Evolutionary conservation across 2,797 vertebrate genomes (phyloP), one percentile per base, ranked within the genome.

Genomic region (Pipistrellus pygmaeus): DNA sequence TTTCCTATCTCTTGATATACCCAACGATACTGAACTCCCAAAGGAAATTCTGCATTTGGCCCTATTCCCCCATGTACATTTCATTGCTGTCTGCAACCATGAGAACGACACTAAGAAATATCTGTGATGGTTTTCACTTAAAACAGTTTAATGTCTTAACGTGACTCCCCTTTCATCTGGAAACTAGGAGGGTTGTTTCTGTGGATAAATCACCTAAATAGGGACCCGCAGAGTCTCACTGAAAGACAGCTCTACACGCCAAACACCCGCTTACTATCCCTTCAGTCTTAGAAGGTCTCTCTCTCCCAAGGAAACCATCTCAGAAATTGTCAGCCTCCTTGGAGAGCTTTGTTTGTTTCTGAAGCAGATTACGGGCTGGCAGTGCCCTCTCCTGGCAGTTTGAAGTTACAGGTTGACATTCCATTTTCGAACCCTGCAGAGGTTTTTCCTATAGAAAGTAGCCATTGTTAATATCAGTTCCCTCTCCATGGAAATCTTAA

Each of bases 321-420:
- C 83, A 92, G 23, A 78, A 83, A 66, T 12, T 9, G 48, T 15
- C 88, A 57, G 27, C 86, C 88, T 77, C n/a, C 77, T 53, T 44
- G 8, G 11, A 48, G 38, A 51, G 35, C n/a, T 4, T 18, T 6
- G 62, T 18, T 5, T 25, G 11, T 55, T 95, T 91, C 78, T 21
- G 30, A 75, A 76, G 18, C 68, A 53, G 55, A 91, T 18, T 10
- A 12, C 46, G 75, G 71, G 77, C 46, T 38, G 51, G 76, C 93
- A 95, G 86, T 55, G 95, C 94, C 89, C 95, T 82, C 96, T 96
- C 9, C 93, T 95, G 96, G 91, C 18, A 48, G 0, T 0, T 10
- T 44, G 8, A 51, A 46, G 23, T 23, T 32, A 75, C 0, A 76
- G 46, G 6, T 17, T 87, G 30, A 84, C 32, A 48, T 62, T 57